Percentiles rank a stretch among this genome's conserved stretches.
These are phyloP conservation scores for Drosophila arizonae DNA, from an alignment of 1,140 invertebrate genomes.

Conservation along the genomic window DNA sequence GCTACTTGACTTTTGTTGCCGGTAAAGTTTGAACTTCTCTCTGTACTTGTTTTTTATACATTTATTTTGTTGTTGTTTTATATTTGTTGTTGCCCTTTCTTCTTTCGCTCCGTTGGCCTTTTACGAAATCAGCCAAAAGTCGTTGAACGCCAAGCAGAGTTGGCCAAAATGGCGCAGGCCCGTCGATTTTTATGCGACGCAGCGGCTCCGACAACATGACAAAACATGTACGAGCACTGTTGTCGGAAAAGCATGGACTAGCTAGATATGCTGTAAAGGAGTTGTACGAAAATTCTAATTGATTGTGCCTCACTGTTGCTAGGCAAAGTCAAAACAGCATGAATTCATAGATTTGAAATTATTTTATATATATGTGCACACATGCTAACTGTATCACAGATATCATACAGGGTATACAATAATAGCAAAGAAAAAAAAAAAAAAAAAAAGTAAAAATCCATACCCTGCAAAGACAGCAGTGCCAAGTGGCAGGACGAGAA, in stretches of 20 bases:
- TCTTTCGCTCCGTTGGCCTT: constrained; percentile 66
- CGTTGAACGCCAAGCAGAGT: constrained; percentile 60
- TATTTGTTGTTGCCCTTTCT: constrained; percentile 18
- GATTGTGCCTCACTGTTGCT: too few species aligned
- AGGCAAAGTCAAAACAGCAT: too few species aligned
- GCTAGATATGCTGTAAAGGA: background rate
- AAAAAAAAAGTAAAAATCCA: background rate
- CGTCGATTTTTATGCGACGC: constrained; percentile 55
- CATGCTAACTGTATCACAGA: too few species aligned
- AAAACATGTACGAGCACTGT: background rate
- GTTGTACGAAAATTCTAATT: too few species aligned
- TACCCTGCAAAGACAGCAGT: constrained; percentile 5
- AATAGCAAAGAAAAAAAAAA: background rate
- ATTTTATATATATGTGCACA: too few species aligned
- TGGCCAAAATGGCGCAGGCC: constrained; percentile 47
- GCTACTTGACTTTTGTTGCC: constrained; percentile 66
- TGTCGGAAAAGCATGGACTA: background rate
- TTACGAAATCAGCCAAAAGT: constrained; percentile 77
- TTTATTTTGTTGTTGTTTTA: constrained; percentile 2
- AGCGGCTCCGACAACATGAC: constrained; percentile 8
- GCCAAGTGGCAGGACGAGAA: constrained; percentile 2
- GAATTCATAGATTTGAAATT: too few species aligned
- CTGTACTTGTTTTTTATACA: constrained; percentile 13
- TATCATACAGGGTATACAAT: constrained; percentile 7
- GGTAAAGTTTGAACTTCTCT: constrained; percentile 44